Evolutionary conservation across 2,888 invertebrate species (phyloP), one percentile per base, ranked within the genome.

Genomic region (Laspeyria flexula): DNA sequence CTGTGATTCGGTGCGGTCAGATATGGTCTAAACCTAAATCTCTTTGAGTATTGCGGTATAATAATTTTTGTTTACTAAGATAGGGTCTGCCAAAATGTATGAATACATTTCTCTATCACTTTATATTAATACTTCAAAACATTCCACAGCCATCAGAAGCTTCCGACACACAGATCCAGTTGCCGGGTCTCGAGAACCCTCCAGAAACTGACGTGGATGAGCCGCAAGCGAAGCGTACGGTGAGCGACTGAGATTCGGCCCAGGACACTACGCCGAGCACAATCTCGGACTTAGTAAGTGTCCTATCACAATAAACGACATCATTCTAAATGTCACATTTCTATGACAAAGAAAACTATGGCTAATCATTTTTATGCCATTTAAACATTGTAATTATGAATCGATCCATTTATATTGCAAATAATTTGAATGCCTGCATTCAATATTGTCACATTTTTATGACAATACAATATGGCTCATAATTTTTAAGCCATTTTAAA

Each of bases 81-180:
- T n/a, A n/a, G n/a, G n/a, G n/a, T n/a, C n/a, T n/a, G n/a, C n/a
- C n/a, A n/a, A n/a, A n/a, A n/a, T n/a, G n/a, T n/a, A n/a, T n/a
- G n/a, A n/a, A n/a, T n/a, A n/a, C n/a, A n/a, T n/a, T n/a, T n/a
- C n/a, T n/a, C n/a, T n/a, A n/a, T 25, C 1, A 25, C 7, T 7
- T 7, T 25, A 15, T 27, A 27, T n/a, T 27, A 15, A 11, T 16
- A 16, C 29, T n/a, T 40, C 6, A 10, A 1, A n/a, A 1, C 10
- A 13, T 46, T 50, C 51, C 23, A 4, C 91, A 96, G 96, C 96
- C 96, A 10, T 95, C 96, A 5, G 96, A 96, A 89, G 96, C 96
- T n/a, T 95, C 96, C 1, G 96, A 96, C 71, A 96, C 96, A 12
- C 95, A 96, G 83, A 96, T 96, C 71, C 95, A 95, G 76, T 90